Evolutionary conservation across 2,113 vertebrate species (phyloP).

Genomic region (Cepphus grylle): DNA sequence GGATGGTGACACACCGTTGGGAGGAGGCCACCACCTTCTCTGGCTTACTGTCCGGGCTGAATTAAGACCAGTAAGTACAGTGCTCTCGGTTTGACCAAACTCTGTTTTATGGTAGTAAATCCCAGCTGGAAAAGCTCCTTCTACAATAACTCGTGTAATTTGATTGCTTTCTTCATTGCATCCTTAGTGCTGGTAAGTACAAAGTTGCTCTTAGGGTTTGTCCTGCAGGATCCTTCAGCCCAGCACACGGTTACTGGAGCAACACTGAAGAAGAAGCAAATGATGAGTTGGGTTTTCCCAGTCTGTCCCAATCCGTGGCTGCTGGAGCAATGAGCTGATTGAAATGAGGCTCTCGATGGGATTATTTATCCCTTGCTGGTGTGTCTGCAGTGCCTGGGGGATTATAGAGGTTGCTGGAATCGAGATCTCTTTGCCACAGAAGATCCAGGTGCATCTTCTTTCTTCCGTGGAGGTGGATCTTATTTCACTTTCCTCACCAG

Average conservation of each 20-base stretch:
- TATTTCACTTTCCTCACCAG: background rate
- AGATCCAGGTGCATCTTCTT: background rate
- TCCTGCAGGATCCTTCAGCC: background rate
- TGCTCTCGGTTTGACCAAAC: background rate
- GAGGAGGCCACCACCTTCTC: background rate
- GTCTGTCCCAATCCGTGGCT: background rate
- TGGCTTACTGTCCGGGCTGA: background rate
- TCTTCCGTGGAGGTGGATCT: background rate
- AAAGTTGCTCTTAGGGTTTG: background rate
- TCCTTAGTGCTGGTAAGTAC: background rate
- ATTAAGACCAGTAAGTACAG: too few relatives aligned
- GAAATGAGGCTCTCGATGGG: fast-evolving
- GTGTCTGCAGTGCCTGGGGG: background rate
- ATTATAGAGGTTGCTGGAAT: background rate
- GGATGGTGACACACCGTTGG: background rate
- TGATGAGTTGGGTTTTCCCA: background rate
- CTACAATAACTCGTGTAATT: background rate
- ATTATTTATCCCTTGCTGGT: background rate
- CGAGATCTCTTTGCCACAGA: background rate
- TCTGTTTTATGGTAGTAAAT: background rate
- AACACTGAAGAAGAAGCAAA: background rate
- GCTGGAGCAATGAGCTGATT: background rate
- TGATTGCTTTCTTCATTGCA: fast-evolving
- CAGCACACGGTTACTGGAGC: background rate
- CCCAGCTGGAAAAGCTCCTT: background rate